Conservation (phyloP, 2,888 invertebrate species). For the Caenorhabditis sp. region DNA sequence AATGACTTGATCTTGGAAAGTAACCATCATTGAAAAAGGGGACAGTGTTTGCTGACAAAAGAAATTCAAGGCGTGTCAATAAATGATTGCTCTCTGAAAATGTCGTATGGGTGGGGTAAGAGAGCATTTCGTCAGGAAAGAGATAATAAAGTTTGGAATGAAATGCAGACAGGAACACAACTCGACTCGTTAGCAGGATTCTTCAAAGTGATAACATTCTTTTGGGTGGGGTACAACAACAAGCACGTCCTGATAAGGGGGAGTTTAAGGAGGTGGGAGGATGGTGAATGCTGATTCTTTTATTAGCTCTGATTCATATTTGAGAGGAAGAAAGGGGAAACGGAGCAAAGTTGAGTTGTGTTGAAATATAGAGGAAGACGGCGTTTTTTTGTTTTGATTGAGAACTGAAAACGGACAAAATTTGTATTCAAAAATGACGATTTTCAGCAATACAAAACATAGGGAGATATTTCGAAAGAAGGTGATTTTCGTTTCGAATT, state of each 20-base stretch:
- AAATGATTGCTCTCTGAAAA: constrained; percentile 63
- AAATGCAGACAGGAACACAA: constrained; percentile 14
- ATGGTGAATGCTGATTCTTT: constrained; percentile 2
- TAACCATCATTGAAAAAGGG: constrained; percentile 22
- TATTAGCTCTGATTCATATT: constrained; percentile 34
- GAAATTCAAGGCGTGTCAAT: constrained; percentile 54
- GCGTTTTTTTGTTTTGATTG: not conserved
- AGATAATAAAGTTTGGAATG: constrained; percentile 57
- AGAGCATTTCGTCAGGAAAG: not conserved
- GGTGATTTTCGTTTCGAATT: not conserved
- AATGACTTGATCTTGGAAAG: constrained; percentile 23
- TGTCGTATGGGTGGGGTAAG: constrained; percentile 51
- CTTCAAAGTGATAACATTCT: constrained; percentile 30
- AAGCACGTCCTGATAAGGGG: not conserved
- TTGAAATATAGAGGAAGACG: constrained; percentile 5
- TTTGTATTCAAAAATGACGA: constrained; percentile 3
- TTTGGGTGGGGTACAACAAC: constrained; percentile 25
- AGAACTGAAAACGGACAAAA: not conserved
- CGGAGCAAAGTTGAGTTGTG: not conserved
- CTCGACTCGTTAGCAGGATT: constrained; percentile 11
- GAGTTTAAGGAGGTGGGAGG: constrained; percentile 2
- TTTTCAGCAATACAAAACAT: not conserved
- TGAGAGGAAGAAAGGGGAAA: not conserved
- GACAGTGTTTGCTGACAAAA: constrained; percentile 57
- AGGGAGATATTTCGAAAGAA: not conserved